Evolutionary conservation across 2,888 invertebrate species (phyloP).

Genomic region (Eulithis prunata): DNA sequence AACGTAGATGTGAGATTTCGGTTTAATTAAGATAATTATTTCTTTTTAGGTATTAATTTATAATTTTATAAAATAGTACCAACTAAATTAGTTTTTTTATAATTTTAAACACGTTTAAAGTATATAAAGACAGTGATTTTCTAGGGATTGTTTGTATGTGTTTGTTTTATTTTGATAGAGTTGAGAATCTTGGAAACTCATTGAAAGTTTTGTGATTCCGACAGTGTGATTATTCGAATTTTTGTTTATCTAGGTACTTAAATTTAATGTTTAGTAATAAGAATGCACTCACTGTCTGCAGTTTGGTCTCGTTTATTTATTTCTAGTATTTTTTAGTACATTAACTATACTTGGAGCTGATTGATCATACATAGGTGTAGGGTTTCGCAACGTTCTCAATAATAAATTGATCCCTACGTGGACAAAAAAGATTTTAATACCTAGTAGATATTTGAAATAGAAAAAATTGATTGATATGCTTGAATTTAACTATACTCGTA

Average conservation of each 20-base stretch:
- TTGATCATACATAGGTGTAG: neutral
- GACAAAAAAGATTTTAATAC: too few species aligned
- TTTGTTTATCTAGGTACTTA: neutral
- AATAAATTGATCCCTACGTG: too few species aligned
- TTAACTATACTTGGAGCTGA: neutral
- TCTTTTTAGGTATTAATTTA: neutral
- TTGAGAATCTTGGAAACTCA: conserved; percentile 7
- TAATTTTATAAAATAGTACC: neutral
- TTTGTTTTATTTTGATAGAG: neutral
- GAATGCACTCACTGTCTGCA: conserved; percentile 8
- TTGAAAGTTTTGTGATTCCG: neutral
- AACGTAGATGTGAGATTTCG: neutral
- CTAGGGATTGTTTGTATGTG: conserved; percentile 15
- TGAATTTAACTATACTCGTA: too few species aligned
- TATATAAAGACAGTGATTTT: conserved; percentile 32
- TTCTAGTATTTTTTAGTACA: conserved; percentile 10
- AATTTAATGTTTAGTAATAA: neutral
- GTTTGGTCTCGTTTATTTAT: conserved; percentile 40
- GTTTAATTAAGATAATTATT: conserved; percentile 4
- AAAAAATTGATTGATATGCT: too few species aligned
- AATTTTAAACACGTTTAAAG: conserved; percentile 1
- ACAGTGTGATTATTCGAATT: neutral
- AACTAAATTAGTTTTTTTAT: conserved; percentile 1
- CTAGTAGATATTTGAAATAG: too few species aligned
- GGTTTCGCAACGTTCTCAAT: too few species aligned